Evolutionary conservation across 2,113 vertebrate species (phyloP), one percentile per base, ranked within the genome.

Genomic region (Columba livia): DNA sequence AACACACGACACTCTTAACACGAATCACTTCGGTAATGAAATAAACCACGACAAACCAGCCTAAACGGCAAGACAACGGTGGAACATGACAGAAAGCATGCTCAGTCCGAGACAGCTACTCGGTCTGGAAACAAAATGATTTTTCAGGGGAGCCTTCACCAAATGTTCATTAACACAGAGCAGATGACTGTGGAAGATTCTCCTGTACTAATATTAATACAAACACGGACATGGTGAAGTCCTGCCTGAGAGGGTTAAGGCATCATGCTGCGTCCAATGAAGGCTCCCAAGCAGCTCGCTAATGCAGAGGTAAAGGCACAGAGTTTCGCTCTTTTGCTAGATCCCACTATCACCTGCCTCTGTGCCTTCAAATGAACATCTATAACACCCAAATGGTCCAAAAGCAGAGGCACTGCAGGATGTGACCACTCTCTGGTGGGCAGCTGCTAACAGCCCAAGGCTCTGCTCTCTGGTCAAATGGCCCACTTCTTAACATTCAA

Each of bases 151-250:
- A 58, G n/a, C 50, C 10, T n/a, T 8, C 12, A 32, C 23, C 21
- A 57, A 34, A 40, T 1, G 5, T 7, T 42, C 38, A 7, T 10
- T n/a, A 32, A 26, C 53, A 6, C 28, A 11, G 26, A 36, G 78
- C 17, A 28, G n/a, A 28, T 5, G 26, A 7, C 32, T 2, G 0
- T 13, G 40, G 54, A 18, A 58, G n/a, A 15, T 23, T 16, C 31
- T 40, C 38, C 40, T 28, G 15, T 8, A 5, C 42, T 13, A 20
- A 12, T 0, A 21, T 21, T 13, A 20, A 12, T 0, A 21, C 21
- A 11, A 64, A 19, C 25, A 18, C 6, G 10, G 23, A 42, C 2
- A 1, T 2, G 3, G 28, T 4, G 1, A 5, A 11, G n/a, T 1
- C 6, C 8, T 11, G 25, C 29, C 40, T 0, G 6, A 20, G 42